Base-by-base conservation (phyloP, 2,888 invertebrate species). In the Meteorus cinctellus region DNA sequence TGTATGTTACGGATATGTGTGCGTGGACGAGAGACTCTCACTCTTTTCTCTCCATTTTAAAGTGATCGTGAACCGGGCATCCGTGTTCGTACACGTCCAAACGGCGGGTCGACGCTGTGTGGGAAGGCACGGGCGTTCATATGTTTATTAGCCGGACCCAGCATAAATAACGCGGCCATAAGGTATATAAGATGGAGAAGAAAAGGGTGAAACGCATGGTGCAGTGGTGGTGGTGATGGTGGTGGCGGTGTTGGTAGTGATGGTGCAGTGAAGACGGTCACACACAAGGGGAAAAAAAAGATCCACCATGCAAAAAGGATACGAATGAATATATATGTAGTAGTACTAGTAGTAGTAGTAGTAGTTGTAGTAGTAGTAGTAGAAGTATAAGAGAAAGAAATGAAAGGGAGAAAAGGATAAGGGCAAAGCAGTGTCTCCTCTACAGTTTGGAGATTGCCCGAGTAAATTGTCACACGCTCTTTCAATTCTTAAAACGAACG, bases 391-490 rank as follows among this genome's bases (percentile, higher is more conserved):
- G 68, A 34, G 36, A 67, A 48, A 55, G 27, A 60, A 76, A 63
- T 71, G 74, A 76, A 66, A 69, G 72, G 48, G 70, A 75, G 71
- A 74, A 74, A 69, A 73, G 77, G 69, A 68, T 75, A 76, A 74
- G 75, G 77, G 76, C 72, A 62, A 70, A 27, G 36, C 24, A 36
- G n/a, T 41, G 16, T 27, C 48, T 62, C 29, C 48, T 62, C 29
- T 59, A 48, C 59, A 71, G 71, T 45, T 82, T 70, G 55, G 83
- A 84, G 86, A 87, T 89, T 86, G 88, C 79, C 86, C 87, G 86
- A 89, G 89, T 89, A 89, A 89, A 89, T 89, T 89, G 89, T 89
- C 89, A 88, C 89, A 89, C 89, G 89, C 86, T 87, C 88, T 84
- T 77, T 68, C 75, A 45, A 69, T 73, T 69, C 69, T 51, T 63